These are phyloP conservation scores for Neuroscelio doddi DNA, from an alignment of 2,888 invertebrate genomes.

Conservation along the genomic window DNA sequence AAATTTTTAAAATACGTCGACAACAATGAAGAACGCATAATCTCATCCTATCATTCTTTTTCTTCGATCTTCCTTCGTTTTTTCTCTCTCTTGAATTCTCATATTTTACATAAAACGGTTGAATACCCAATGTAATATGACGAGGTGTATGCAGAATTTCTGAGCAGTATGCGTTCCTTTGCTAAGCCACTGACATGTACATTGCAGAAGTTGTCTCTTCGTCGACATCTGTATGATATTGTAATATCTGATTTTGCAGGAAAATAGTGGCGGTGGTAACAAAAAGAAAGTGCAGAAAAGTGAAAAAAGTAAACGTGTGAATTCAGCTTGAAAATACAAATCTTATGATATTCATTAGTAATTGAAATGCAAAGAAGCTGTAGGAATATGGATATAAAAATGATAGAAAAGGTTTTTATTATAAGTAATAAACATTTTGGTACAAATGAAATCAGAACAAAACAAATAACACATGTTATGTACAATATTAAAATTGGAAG, in stretches of 20 bases:
- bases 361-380: too few relatives aligned
- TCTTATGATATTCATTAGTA: too few relatives aligned
- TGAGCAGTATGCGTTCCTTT: constrained; percentile 5
- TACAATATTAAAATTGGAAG: too few relatives aligned
- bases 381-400: too few relatives aligned
- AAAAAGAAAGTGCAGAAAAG: too few relatives aligned
- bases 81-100: constrained; percentile 18
- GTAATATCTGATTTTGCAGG: constrained; percentile 5
- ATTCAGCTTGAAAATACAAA: too few relatives aligned
- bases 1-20: neutral
- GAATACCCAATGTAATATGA: constrained; percentile 49
- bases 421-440: too few relatives aligned
- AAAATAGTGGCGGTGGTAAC: neutral
- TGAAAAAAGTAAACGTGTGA: too few relatives aligned
- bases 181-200: constrained; percentile 16
- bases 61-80: constrained; percentile 11
- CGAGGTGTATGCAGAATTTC: constrained; percentile 29
- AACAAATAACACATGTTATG: too few relatives aligned
- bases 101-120: constrained; percentile 41
- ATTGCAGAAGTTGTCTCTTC: constrained; percentile 7
- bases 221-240: constrained; percentile 1
- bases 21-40: constrained; percentile 7
- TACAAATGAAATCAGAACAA: too few relatives aligned
- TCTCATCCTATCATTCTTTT: constrained; percentile 4
- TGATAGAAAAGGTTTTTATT: too few relatives aligned